Evolutionary conservation across 2,888 invertebrate genomes (phyloP), one percentile per base, ranked within the genome.

Genomic region (Graphium colonna): DNA sequence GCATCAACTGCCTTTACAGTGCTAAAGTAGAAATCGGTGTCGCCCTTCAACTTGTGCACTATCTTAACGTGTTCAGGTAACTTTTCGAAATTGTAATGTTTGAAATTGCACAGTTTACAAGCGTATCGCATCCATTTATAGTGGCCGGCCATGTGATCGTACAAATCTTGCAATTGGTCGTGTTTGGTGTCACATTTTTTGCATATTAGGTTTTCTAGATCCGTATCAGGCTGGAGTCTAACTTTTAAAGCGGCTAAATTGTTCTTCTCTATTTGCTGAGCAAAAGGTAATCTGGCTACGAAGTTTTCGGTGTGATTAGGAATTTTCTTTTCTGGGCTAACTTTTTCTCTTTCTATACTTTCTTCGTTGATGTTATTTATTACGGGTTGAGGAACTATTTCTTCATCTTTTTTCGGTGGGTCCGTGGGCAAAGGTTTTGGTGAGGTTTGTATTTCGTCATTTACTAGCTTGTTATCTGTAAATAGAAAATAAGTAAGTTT

Each of bases 61-160:
- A 90, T 84, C 60, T 91, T 91, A 0, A 93, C 91, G 68, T 95
- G 95, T 56, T 92, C 91, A 0, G 92, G 90, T 41, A 94, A 91
- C 60, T 93, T 93, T 44, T 91, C 91, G 62, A 92, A 93, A 10
- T 91, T 82, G 61, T 93, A 94, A 56, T 93, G 91, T 68, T 92
- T 92, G 68, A 92, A 95, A 47, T 92, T 91, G 75, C 96, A 96
- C 13, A 93, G 77, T 66, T 92, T 93, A 70, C 96, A 96, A 52
- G 94, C 93, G 71, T 93, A 96, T 21, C 95, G 91, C 65, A 93
- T 91, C 93, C 94, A 94, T 56, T 93, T 92, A 55, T 93, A 91
- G 70, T 95, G 95, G 3, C 66, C 66, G 0, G 94, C 92, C 79
- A 93, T 92, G 64, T 95, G 95, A 43, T 81, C 77, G 17, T 92